These are phyloP conservation scores for Hippotragus niger DNA, from an alignment of 2,113 vertebrate genomes.

Conservation along the genomic window DNA sequence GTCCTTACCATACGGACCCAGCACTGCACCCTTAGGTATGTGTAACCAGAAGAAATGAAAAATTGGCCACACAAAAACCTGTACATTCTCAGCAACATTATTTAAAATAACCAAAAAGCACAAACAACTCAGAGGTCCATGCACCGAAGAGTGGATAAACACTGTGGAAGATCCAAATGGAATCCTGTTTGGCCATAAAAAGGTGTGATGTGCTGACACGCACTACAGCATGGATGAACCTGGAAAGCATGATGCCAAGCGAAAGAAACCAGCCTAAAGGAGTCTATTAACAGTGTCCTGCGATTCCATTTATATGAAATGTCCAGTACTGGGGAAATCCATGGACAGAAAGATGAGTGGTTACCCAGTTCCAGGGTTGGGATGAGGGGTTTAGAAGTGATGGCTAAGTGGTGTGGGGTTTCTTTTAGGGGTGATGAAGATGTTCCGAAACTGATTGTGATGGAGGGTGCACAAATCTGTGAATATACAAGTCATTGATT, in stretches of 20 bases:
- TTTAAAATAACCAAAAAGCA: background rate
- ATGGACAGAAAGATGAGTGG: background rate
- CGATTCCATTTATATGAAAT: accelerated
- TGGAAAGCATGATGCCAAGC: accelerated
- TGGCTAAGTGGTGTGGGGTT: background rate
- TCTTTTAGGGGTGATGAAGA: background rate
- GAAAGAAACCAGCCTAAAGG: background rate
- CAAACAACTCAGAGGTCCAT: background rate
- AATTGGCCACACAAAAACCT: accelerated
- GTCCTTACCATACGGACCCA: background rate
- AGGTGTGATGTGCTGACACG: background rate
- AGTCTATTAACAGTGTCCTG: background rate
- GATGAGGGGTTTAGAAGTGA: too few species aligned
- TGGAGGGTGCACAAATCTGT: background rate
- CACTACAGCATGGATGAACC: accelerated
- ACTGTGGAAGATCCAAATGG: accelerated
- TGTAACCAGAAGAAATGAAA: background rate
- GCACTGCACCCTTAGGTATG: background rate
- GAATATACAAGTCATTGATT: background rate
- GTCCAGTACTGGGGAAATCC: background rate
- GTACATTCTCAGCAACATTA: background rate
- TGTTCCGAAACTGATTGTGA: background rate
- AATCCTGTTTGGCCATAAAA: background rate
- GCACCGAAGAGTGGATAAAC: too few species aligned
- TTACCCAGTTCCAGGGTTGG: background rate